These are phyloP conservation scores for Cephalotes varians DNA, from an alignment of 2,888 invertebrate genomes.

Conservation along the genomic window DNA sequence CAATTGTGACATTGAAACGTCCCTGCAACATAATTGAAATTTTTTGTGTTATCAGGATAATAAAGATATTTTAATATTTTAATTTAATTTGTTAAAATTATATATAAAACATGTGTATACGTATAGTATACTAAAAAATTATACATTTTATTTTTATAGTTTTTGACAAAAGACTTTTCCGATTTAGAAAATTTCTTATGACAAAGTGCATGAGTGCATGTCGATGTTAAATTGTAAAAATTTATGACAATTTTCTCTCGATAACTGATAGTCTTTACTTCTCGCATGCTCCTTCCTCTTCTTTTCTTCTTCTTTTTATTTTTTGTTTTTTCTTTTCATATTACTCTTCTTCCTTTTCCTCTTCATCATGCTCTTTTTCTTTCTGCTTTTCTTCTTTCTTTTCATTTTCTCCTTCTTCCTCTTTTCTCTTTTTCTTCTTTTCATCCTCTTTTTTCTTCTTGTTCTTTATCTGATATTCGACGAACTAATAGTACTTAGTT, in stretches of 20 bases:
- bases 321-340: background rate
- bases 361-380: background rate
- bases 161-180: background rate
- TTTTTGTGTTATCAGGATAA: no score
- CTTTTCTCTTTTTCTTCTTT: background rate
- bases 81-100: background rate
- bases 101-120: background rate
- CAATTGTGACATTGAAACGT: no score
- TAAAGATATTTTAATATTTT: no score
- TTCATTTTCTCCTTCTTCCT: background rate
- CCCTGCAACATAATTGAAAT: no score
- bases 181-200: background rate
- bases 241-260: background rate
- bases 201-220: background rate
- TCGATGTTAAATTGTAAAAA: background rate
- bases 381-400: background rate
- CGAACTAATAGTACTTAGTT: background rate
- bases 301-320: background rate
- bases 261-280: background rate
- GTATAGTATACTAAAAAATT: background rate
- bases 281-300: background rate
- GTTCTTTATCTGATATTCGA: background rate
- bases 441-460: background rate
- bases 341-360: background rate
- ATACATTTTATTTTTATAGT: background rate